A percentile compares a stretch with the other conserved stretches of the same genome.
phyloP scores from a whole-genome alignment of 1,140 invertebrate species.

The Panulirus ornatus region DNA sequence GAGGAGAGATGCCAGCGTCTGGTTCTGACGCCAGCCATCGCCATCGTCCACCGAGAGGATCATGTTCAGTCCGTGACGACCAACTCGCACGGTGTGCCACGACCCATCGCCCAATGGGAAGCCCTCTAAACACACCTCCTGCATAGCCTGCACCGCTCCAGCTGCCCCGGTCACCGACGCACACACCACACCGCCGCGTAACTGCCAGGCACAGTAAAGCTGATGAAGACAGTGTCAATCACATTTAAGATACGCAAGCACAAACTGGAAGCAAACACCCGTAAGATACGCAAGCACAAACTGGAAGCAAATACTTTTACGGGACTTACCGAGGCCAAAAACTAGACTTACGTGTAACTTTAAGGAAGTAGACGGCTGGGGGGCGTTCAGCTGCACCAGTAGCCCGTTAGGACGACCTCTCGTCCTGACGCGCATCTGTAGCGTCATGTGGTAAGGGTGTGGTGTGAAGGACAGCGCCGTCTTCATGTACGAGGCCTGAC shows the following conservation, averaged over 20 bases:
- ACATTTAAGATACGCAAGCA: no score
- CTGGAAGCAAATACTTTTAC: no score
- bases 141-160: background rate
- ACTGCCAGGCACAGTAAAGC: background rate
- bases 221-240: background rate
- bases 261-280: background rate
- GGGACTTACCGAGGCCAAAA: no score
- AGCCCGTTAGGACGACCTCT: constrained; percentile 37
- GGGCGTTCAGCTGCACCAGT: constrained; percentile 17
- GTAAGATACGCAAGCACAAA: background rate
- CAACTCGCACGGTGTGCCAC: constrained; percentile 52
- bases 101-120: constrained; percentile 47
- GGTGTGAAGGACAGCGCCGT: background rate
- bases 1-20: constrained; percentile 31
- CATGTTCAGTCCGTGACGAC: constrained; percentile 40
- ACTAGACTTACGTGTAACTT: constrained; percentile 26
- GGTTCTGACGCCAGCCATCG: constrained; percentile 53
- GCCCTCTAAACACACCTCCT: constrained; percentile 53
- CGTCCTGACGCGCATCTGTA: constrained; percentile 39
- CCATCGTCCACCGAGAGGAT: constrained; percentile 44
- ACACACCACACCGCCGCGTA: constrained; percentile 43
- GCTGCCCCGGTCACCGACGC: constrained; percentile 11
- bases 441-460: constrained; percentile 23
- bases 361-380: background rate
- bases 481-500: constrained; percentile 29